Evolutionary conservation across 2,888 invertebrate genomes (phyloP), one percentile per base, ranked within the genome.

Genomic region (Hypselothyrea guttata): DNA sequence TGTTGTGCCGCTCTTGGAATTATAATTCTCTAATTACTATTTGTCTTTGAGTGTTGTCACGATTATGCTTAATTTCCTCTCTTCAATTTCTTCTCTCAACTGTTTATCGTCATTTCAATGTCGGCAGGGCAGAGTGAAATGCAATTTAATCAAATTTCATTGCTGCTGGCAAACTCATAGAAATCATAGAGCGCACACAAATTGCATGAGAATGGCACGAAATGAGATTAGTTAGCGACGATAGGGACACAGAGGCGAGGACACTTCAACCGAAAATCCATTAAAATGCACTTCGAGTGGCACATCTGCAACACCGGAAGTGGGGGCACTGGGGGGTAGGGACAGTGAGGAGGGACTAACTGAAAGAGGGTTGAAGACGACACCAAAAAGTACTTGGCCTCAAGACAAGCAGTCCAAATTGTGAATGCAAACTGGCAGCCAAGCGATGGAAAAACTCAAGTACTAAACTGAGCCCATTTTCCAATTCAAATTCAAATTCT

Each of bases 231-330:
- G 51, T 42, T 22, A 11, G n/a, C 18, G 42, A 18, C 18, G 16
- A 41, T 13, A 41, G 18, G 4, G 22, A 35, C 13, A 13, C 12
- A 22, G 27, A 16, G 16, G 30, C 44, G 42, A 30, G 35, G 28
- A 18, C 48, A 38, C 35, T 59, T 47, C 16, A 70, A 61, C 56
- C 47, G 35, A 67, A 76, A 75, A 72, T 67, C 75, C 70, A 76
- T 79, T 76, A 79, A 70, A 78, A 63, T 76, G 75, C 75, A 76
- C 64, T 75, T 60, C 51, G 40, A 60, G 53, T 54, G 75, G 57
- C 65, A 48, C 59, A 63, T 33, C 52, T 47, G 45, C 15, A 9
- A 13, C n/a, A 16, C 7, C 45, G 11, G 22, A 22, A 22, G 22
- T 22, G 18, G 45, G 33, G 18, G 45, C 16, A 12, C 3, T n/a